Evolutionary conservation across 2,888 invertebrate genomes (phyloP).

Genomic region (Callimorpha dominula): DNA sequence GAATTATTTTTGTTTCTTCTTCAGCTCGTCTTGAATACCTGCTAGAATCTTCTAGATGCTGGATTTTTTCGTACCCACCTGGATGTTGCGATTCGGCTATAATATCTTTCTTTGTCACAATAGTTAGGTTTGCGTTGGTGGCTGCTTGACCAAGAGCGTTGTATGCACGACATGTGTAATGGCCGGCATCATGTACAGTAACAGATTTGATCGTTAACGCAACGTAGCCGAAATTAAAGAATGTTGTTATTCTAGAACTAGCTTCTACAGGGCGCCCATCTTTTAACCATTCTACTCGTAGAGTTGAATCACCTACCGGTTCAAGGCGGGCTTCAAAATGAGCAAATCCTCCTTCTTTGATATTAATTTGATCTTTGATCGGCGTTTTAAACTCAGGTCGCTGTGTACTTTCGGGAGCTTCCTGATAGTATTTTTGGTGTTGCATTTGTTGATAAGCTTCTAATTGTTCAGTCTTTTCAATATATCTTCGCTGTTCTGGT

Average conservation of each 20-base stretch:
- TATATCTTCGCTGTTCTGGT: slow-evolving; percentile 96
- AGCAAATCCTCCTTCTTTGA: slow-evolving; percentile 97
- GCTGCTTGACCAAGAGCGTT: slow-evolving; percentile 95
- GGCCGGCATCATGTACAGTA: slow-evolving; percentile 95
- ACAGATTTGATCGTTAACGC: slow-evolving; percentile 97
- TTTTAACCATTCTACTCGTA: slow-evolving; percentile 97
- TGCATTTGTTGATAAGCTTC: slow-evolving; percentile 95
- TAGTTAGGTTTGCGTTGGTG: slow-evolving; percentile 93
- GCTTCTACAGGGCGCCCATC: slow-evolving; percentile 96
- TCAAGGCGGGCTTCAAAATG: slow-evolving; percentile 98
- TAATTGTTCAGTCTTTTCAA: slow-evolving; percentile 96
- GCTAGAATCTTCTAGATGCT: slow-evolving; percentile 94
- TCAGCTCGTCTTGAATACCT: slow-evolving; percentile 89
- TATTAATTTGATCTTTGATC: slow-evolving; percentile 94
- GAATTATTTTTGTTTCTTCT: slow-evolving; percentile 92
- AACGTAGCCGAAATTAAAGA: slow-evolving; percentile 98
- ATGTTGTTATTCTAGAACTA: slow-evolving; percentile 96
- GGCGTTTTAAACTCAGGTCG: slow-evolving; percentile 96
- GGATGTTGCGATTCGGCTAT: slow-evolving; percentile 97
- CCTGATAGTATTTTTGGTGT: slow-evolving; percentile 92
- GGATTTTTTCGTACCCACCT: slow-evolving; percentile 96
- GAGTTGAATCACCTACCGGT: slow-evolving; percentile 95
- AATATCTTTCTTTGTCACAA: slow-evolving; percentile 94
- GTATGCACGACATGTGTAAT: slow-evolving; percentile 95
- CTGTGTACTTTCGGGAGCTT: slow-evolving; percentile 92